Evolutionary conservation across 1,140 invertebrate species (phyloP), one percentile per base, ranked within the genome.

Genomic region (Adelges cooleyi): DNA sequence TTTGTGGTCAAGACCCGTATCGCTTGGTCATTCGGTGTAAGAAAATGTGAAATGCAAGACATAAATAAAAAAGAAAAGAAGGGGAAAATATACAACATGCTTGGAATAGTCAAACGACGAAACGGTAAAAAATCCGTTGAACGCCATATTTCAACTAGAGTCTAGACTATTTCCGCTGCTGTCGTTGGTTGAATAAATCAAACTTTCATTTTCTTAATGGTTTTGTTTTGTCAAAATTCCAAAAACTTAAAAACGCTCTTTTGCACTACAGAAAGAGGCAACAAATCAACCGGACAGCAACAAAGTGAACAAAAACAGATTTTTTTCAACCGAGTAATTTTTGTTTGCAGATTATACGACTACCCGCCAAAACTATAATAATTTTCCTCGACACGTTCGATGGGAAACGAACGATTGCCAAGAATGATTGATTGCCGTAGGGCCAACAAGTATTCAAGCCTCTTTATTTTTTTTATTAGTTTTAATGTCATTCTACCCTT

Each of bases 191-290:
- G 42, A 62, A 62, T 62, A 62, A 62, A 62, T 62, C 56, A 62
- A 62, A 62, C 27, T 62, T 62, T 62, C 56, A 62, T 62, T 62
- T 62, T 62, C 56, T 48, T 62, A 62, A 62, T 62, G 42, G 56
- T 62, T 62, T 62, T 48, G 42, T 62, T 62, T 62, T 62, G 56
- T 48, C 56, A 22, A 48, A 48, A 62, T 48, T 62, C 42, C 56
- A 62, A 62, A 62, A 62, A 62, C 42, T 62, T 62, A 48, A 62
- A 62, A 62, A 48, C 56, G n/a, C n/a, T 59, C 23, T 59, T 17
- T 62, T 29, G 22, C 18, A 8, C 42, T 8, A 8, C n/a, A 44
- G 10, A 33, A 48, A 48, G 54, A 62, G 56, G 25, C 18, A 48
- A 62, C 56, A 62, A 62, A 62, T 62, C 56, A 62, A 48, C 42